Percentiles rank a stretch among this genome's conserved stretches.
These are phyloP conservation scores for Siniperca undulata DNA, from an alignment of 2,797 vertebrate species.

Conservation along the genomic window DNA sequence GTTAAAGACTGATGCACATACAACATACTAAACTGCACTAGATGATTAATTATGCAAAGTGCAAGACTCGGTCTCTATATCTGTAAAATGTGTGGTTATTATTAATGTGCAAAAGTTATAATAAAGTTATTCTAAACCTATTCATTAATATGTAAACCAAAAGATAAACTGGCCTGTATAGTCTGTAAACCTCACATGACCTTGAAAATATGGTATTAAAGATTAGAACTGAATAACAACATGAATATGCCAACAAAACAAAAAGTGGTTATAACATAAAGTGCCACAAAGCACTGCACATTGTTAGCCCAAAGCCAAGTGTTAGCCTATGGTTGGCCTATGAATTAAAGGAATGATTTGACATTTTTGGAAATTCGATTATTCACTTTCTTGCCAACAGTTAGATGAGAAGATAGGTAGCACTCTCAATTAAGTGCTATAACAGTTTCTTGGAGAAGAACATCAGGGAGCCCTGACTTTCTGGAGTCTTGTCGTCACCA, in stretches of 20 bases:
- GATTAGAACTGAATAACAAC: slow-evolving; percentile 35
- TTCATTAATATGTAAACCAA: slow-evolving; percentile 49
- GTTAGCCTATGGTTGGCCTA: neutral
- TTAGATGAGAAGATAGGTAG: neutral
- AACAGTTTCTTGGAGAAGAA: slow-evolving; percentile 1
- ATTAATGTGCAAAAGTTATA: slow-evolving; percentile 60
- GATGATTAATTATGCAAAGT: slow-evolving; percentile 42
- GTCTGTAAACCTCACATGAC: slow-evolving; percentile 48
- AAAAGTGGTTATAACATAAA: slow-evolving; percentile 56
- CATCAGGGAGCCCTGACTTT: neutral
- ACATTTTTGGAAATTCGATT: neutral
- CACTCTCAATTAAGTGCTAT: slow-evolving; percentile 2
- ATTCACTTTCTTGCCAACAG: neutral
- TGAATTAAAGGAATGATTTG: slow-evolving; percentile 12
- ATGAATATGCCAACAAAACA: slow-evolving; percentile 22
- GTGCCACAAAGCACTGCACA: slow-evolving; percentile 48
- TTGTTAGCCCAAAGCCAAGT: slow-evolving; percentile 11
- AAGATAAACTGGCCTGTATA: slow-evolving; percentile 53
- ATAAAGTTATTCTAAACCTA: slow-evolving; percentile 50
- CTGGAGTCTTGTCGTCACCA: slow-evolving; percentile 17
- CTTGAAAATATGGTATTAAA: slow-evolving; percentile 11
- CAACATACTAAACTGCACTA: slow-evolving; percentile 32
- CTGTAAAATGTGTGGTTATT: slow-evolving; percentile 44
- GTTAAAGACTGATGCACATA: slow-evolving; percentile 49
- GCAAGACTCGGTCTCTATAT: slow-evolving; percentile 35